These are phyloP conservation scores for Halichondria panicea DNA, from an alignment of 37 sponge, comb jelly and placozoan species.

Conservation along the genomic window DNA sequence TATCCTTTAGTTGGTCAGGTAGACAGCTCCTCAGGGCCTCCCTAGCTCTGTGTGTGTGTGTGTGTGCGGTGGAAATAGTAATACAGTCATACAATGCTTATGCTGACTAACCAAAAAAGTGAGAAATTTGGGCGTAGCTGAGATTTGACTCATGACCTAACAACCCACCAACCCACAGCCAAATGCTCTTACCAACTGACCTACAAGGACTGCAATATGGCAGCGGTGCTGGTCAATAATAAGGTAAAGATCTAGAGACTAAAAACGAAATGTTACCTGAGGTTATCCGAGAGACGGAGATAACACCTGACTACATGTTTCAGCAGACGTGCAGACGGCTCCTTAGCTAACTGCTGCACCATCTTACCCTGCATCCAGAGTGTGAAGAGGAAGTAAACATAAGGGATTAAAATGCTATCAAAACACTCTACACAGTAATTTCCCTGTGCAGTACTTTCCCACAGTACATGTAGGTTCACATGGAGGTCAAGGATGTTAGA, in stretches of 20 bases:
- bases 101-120: not conserved
- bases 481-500: not conserved
- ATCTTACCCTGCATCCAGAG: slow-evolving; percentile 77
- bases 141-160: too few relatives aligned
- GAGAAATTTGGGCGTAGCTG: too few relatives aligned
- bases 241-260: too few relatives aligned
- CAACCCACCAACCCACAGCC: too few relatives aligned
- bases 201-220: too few relatives aligned
- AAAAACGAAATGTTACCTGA: slow-evolving; percentile 49
- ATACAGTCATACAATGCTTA: not conserved
- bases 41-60: slow-evolving; percentile 57
- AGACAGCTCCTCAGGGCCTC: slow-evolving; percentile 89
- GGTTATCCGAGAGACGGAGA: slow-evolving; percentile 89
- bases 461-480: not conserved
- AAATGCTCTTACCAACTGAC: too few relatives aligned
- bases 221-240: too few relatives aligned
- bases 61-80: not conserved
- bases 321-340: slow-evolving; percentile 85
- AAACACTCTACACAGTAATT: too few relatives aligned
- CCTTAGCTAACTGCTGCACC: slow-evolving; percentile 86
- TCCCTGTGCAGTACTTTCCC: too few relatives aligned
- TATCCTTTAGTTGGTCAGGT: slow-evolving; percentile 95
- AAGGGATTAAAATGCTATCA: too few relatives aligned
- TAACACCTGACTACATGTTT: slow-evolving; percentile 98
- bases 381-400: not conserved